A percentile compares a stretch with the other conserved stretches of the same genome.
phyloP scores from a whole-genome alignment of 2,113 vertebrate genomes.

The Chionodraco myersi region DNA sequence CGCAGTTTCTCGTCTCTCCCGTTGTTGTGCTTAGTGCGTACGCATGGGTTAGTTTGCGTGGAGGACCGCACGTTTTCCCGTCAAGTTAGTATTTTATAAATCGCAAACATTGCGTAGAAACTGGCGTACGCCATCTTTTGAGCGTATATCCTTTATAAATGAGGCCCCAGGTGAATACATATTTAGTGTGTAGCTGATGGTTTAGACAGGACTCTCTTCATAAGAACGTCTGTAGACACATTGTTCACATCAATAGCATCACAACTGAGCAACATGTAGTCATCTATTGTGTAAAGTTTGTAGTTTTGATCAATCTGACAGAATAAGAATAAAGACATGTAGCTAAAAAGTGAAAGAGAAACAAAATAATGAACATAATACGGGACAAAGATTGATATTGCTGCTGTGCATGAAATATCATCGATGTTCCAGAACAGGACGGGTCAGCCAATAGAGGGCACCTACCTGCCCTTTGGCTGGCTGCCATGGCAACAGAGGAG shows the following conservation, averaged over 20 bases:
- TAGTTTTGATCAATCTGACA: neutral
- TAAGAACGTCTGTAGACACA: neutral
- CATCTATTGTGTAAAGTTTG: no score
- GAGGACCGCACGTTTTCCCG: no score
- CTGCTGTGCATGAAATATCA: neutral
- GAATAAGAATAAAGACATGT: neutral
- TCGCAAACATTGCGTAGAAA: no score
- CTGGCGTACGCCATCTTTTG: no score
- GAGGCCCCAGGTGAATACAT: no score
- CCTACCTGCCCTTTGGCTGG: constrained; percentile 94
- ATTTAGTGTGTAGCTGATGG: neutral
- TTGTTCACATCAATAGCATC: neutral
- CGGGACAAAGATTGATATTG: neutral
- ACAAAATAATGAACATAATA: no score
- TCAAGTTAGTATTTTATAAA: no score
- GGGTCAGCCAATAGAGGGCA: neutral
- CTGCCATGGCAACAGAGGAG: constrained; percentile 91
- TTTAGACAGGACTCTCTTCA: neutral
- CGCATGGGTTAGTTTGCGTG: no score
- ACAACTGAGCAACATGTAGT: no score
- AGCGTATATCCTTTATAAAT: no score
- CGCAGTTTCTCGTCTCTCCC: no score
- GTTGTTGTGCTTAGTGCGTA: no score
- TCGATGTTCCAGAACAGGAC: neutral
- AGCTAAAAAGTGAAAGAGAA: neutral